Percentiles rank a stretch among this genome's conserved stretches.
phyloP scores from a whole-genome alignment of 2,797 vertebrate species.

The Aratinga solstitialis region DNA sequence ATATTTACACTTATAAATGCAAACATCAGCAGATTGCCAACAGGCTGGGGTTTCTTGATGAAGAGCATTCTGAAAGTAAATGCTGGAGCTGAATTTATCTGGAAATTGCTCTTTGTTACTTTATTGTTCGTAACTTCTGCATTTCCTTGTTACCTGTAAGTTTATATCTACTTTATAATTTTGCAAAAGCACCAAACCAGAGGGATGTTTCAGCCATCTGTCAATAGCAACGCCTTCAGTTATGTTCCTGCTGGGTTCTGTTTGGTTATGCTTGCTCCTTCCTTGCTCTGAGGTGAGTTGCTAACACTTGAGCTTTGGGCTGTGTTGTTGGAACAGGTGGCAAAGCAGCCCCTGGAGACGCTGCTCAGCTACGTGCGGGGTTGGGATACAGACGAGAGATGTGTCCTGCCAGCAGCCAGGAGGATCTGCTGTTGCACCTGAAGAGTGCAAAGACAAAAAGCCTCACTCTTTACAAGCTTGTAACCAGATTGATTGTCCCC shows the following conservation, averaged over 20 bases:
- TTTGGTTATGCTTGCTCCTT: neutral
- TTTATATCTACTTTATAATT: neutral
- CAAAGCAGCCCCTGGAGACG: constrained; percentile 81
- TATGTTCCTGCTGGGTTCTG: neutral
- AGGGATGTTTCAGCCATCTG: neutral
- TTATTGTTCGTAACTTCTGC: neutral
- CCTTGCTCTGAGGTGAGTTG: fast-evolving
- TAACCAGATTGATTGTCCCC: constrained; percentile 88
- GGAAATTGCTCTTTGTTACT: neutral
- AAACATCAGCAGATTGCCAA: neutral
- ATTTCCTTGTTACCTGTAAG: constrained; percentile 16
- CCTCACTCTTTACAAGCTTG: constrained; percentile 87
- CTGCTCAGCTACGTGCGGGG: constrained; percentile 88
- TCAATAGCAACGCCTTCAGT: neutral
- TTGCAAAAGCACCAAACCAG: neutral
- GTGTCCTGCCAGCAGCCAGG: constrained; percentile 82
- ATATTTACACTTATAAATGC: neutral
- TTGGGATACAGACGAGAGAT: constrained; percentile 87
- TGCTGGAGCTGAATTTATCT: neutral
- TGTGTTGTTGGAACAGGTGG: constrained; percentile 79
- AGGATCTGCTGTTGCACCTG: constrained; percentile 62
- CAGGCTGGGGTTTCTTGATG: neutral
- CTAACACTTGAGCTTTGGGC: neutral
- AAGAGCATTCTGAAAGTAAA: neutral
- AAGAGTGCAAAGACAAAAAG: constrained; percentile 78